Evolutionary conservation across 2,888 invertebrate genomes (phyloP), one percentile per base, ranked within the genome.

Genomic region (Trachelus iudaicus): DNA sequence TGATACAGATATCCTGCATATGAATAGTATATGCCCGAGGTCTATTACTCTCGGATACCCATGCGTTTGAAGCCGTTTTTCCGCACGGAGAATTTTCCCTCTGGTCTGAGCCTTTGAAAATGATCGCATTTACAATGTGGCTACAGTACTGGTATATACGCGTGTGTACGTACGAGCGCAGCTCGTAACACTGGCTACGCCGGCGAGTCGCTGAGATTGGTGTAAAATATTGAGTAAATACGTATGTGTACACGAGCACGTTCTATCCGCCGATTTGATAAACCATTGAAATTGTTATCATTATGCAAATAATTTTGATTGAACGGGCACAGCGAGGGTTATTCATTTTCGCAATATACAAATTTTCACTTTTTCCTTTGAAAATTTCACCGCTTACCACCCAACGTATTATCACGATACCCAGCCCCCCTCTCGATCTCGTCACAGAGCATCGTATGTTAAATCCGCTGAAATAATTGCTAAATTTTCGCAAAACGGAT

Each of bases 71-170:
- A 77, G 77, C 77, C 37, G 71, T 35, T 77, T 77, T 77, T 77
- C 33, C 77, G 74, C 35, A 56, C 77, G 75, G 69, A 77, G 56
- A 77, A 77, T 77, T 77, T 56, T 75, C 75, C 40, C 77, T 73
- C 77, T 40, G 77, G 77, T 77, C 34, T 75, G 11, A 69, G 34
- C 77, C 77, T 77, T 77, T 77, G 77, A 77, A 75, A 77, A 75
- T 69, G 33, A 77, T 77, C 77, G 35, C 77, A 75, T 77, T 69
- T 37, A 71, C 77, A 69, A 56, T 77, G 23, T 71, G n/a, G n/a
- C 77, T 56, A 31, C 68, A 34, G 68, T 34, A 75, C 68, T 56
- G 15, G 34, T 30, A 35, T 12, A n/a, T 33, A 35, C 33, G 33
- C 1, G 23, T 31, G 11, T 69, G 34, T n/a, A 69, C 23, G 15